These are phyloP conservation scores for Pelosia muscerda DNA, from an alignment of 2,888 invertebrate genomes.

Conservation along the genomic window DNA sequence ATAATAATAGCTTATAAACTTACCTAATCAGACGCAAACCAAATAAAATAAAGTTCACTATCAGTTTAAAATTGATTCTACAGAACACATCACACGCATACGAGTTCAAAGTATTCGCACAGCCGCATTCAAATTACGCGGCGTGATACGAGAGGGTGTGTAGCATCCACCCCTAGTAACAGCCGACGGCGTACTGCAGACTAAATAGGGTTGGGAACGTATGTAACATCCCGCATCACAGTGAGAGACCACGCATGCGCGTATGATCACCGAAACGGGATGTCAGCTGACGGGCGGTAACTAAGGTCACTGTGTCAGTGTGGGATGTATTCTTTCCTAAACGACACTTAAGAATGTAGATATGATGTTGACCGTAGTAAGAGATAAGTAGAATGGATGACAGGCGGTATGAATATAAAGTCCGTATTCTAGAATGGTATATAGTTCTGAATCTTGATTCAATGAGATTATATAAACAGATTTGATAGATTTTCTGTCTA, in stretches of 20 bases:
- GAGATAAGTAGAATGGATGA: slow-evolving; percentile 19
- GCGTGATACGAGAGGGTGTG: slow-evolving; percentile 34
- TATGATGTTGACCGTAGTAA: slow-evolving; percentile 20
- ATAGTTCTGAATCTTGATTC: no score
- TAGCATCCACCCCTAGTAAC: slow-evolving; percentile 55
- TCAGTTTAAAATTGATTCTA: slow-evolving; percentile 31
- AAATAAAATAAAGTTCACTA: slow-evolving; percentile 35
- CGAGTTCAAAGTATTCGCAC: slow-evolving; percentile 40
- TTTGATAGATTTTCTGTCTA: no score
- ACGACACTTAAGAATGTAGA: slow-evolving; percentile 41
- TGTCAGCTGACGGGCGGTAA: slow-evolving; percentile 78
- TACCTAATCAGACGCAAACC: slow-evolving; percentile 26
- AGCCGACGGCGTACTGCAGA: slow-evolving; percentile 72
- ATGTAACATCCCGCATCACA: slow-evolving; percentile 72
- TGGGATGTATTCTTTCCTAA: slow-evolving; percentile 46
- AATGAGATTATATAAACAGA: no score
- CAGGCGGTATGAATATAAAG: not conserved
- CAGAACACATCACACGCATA: slow-evolving; percentile 42
- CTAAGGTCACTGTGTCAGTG: slow-evolving; percentile 82
- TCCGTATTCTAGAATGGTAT: no score
- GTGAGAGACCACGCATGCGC: slow-evolving; percentile 68
- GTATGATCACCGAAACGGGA: slow-evolving; percentile 58
- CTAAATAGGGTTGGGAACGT: slow-evolving; percentile 60
- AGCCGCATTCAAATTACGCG: slow-evolving; percentile 49
- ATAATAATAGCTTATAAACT: slow-evolving; percentile 30